Evolutionary conservation across 1,140 invertebrate genomes (phyloP).

Genomic region (Macrobrachium rosenbergii): DNA sequence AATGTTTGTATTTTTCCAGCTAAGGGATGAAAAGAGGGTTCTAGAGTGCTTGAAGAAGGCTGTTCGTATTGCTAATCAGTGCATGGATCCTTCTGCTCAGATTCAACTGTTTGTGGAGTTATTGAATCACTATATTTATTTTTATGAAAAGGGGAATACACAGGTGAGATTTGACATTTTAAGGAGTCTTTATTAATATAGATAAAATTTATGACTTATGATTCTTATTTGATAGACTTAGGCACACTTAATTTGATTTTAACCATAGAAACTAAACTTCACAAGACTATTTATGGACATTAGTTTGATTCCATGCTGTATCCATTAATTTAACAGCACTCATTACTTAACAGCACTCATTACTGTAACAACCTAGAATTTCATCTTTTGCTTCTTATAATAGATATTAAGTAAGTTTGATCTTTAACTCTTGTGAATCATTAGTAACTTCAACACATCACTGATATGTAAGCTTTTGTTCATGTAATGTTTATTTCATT

Average conservation of each 20-base stretch:
- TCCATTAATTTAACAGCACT: too few species aligned
- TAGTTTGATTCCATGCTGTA: too few species aligned
- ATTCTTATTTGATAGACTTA: not conserved
- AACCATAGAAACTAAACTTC: too few species aligned
- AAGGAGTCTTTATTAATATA: slow-evolving; percentile 16
- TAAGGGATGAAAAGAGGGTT: slow-evolving; percentile 91
- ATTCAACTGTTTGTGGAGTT: slow-evolving; percentile 96
- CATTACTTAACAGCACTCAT: too few species aligned
- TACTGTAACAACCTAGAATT: too few species aligned
- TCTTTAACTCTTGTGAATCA: not conserved
- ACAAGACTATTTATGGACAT: too few species aligned
- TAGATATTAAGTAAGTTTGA: too few species aligned
- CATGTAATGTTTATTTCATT: slow-evolving; percentile 57
- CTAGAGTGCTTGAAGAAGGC: slow-evolving; percentile 97
- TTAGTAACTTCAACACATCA: not conserved
- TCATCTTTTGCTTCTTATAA: too few species aligned
- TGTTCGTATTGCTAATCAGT: slow-evolving; percentile 93
- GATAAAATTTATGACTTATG: not conserved
- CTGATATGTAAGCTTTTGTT: slow-evolving; percentile 41
- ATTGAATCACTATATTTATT: slow-evolving; percentile 94
- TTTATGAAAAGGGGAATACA: slow-evolving; percentile 92
- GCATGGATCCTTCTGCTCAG: slow-evolving; percentile 97
- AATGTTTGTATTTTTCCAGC: slow-evolving; percentile 71
- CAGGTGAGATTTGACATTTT: slow-evolving; percentile 74
- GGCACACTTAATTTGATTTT: not conserved